Percentiles rank a stretch among this genome's conserved stretches.
Evolutionary conservation across 2,888 invertebrate species (phyloP).

Genomic region (Apamea crenata): DNA sequence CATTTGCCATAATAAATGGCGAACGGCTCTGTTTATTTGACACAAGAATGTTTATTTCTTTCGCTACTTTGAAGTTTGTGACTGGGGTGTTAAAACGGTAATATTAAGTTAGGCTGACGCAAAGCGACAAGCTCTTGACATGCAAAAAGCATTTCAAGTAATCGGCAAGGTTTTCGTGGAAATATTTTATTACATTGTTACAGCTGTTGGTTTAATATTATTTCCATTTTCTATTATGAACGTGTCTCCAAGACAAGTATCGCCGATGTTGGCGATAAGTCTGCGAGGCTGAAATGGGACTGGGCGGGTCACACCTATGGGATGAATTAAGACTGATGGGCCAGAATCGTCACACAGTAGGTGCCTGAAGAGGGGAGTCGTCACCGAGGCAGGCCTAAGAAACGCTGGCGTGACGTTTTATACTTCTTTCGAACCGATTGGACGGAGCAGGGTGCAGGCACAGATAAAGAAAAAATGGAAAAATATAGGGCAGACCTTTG

Average conservation of each 20-base stretch:
- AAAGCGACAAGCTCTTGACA: constrained; percentile 31
- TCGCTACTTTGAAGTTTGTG: constrained; percentile 27
- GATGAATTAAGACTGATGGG: no score
- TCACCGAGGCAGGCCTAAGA: no score
- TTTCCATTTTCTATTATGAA: background rate
- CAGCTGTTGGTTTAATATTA: background rate
- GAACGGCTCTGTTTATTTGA: constrained; percentile 29
- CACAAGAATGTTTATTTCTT: constrained; percentile 41
- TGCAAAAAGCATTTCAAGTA: constrained; percentile 37
- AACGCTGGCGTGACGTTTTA: no score
- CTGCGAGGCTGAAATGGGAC: background rate
- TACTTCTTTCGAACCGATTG: no score
- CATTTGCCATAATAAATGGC: constrained; percentile 36
- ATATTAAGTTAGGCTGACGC: constrained; percentile 35
- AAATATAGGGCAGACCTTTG: no score
- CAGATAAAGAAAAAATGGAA: background rate
- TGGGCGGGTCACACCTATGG: background rate
- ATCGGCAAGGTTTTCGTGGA: constrained; percentile 3
- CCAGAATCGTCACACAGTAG: no score
- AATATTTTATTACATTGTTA: constrained; percentile 24
- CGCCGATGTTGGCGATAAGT: background rate
- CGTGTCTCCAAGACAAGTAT: background rate
- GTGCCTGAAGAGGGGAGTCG: no score
- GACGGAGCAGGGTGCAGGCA: background rate
- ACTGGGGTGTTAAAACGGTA: constrained; percentile 39